Base-by-base conservation (phyloP, 1,140 invertebrate species). In the Patella vulgata region DNA sequence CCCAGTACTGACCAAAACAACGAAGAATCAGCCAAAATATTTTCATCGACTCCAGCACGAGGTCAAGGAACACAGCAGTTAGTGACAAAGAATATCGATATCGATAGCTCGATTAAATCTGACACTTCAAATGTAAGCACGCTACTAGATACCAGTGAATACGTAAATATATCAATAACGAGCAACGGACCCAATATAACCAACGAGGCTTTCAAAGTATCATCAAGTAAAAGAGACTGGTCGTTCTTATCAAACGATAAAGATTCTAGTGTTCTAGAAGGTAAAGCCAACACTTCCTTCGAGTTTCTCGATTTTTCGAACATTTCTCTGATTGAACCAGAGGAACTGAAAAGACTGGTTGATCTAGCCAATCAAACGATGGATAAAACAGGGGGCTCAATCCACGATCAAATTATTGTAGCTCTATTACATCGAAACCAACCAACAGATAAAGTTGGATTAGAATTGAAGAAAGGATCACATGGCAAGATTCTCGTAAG, bases 351-450 rank as follows among this genome's bases (percentile, higher is more conserved):
- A 27, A n/a, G 14, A 12, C 30, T 60, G 27, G 21, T 68, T 14
- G 57, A 56, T 11, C 36, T 48, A 46, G 70, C 66, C n/a, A 71
- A 71, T 46, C 19, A 56, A 12, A 55, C 39, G 3, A 60, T 71
- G 54, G 70, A 71, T 36, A 59, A 51, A 42, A 31, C 57, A 5
- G 61, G 58, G n/a, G 28, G 23, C 23, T 53, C 65, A 30, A 36
- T 42, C 5, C 36, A 63, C 5, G 53, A 67, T 43, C 48, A 59
- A 48, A 71, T 71, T n/a, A 42, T 55, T 27, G 48, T 71, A 23
- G 55, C 58, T 25, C 28, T 67, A 43, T 27, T 71, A 8, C 28
- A 61, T 11, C 21, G 55, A 44, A 47, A 62, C 12, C 55, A 54
- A 4, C 14, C 12, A 2, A 30, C 12, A 19, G 57, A 53, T 33